These are phyloP conservation scores for Pseudopipra pipra DNA, from an alignment of 2,113 vertebrate genomes.

Conservation along the genomic window DNA sequence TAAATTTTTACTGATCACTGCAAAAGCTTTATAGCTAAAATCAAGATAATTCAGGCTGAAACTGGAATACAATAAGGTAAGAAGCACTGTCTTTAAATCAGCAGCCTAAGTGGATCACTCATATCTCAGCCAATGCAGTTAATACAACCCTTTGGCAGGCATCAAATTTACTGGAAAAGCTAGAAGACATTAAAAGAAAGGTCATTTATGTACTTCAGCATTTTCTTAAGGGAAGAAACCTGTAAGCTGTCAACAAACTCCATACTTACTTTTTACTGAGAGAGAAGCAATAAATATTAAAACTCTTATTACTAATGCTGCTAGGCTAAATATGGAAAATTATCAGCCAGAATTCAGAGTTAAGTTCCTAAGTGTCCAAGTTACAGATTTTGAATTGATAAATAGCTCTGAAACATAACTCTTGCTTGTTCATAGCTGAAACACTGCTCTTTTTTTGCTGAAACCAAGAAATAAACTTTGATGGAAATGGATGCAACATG, in stretches of 20 bases:
- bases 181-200: not conserved
- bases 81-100: not conserved
- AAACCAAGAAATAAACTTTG: not conserved
- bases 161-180: not conserved
- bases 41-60: not conserved
- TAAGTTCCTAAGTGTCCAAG: not conserved
- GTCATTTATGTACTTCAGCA: not conserved
- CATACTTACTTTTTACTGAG: not conserved
- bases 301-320: not conserved
- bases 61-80: not conserved
- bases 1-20: not conserved
- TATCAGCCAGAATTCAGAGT: not conserved
- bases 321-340: not conserved
- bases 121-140: not conserved
- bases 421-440: not conserved
- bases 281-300: not conserved
- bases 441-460: not conserved
- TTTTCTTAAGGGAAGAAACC: not conserved
- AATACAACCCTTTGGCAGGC: not conserved
- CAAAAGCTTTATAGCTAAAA: not conserved
- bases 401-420: not conserved
- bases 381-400: not conserved
- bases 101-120: not conserved
- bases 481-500: not conserved
- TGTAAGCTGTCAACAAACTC: not conserved